Conservation (phyloP, 2,113 vertebrate species). For the Plestiodon gilberti region DNA sequence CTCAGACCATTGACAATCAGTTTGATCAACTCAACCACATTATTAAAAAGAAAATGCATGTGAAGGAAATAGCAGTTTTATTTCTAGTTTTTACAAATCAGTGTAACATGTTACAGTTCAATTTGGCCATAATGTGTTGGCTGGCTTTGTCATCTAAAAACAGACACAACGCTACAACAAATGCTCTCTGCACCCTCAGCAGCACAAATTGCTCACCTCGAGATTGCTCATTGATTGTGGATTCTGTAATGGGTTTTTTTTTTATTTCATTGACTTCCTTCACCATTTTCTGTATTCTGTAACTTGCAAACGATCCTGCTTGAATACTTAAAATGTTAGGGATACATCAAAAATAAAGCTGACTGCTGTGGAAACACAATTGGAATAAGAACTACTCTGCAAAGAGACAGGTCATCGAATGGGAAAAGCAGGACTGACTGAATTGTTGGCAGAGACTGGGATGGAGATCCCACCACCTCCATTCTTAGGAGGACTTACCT, state of each 20-base stretch:
- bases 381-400: background rate
- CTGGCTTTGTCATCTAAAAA: background rate
- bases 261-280: background rate
- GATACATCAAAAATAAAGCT: background rate
- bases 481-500: background rate
- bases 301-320: background rate
- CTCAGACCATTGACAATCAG: background rate
- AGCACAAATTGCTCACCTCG: background rate
- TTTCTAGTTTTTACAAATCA: conserved; percentile 3
- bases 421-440: background rate
- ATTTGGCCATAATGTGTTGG: background rate
- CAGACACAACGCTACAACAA: background rate
- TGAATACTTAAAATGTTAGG: background rate
- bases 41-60: background rate
- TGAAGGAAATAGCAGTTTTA: background rate
- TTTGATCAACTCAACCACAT: background rate
- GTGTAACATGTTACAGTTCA: background rate
- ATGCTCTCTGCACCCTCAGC: background rate
- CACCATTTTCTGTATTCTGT: background rate
- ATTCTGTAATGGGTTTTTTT: background rate
- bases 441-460: background rate
- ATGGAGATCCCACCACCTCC: background rate
- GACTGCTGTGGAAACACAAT: background rate
- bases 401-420: background rate
- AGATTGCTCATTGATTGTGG: background rate